Evolutionary conservation across 1,140 invertebrate species (phyloP).

Genomic region (Papilio dardanus): DNA sequence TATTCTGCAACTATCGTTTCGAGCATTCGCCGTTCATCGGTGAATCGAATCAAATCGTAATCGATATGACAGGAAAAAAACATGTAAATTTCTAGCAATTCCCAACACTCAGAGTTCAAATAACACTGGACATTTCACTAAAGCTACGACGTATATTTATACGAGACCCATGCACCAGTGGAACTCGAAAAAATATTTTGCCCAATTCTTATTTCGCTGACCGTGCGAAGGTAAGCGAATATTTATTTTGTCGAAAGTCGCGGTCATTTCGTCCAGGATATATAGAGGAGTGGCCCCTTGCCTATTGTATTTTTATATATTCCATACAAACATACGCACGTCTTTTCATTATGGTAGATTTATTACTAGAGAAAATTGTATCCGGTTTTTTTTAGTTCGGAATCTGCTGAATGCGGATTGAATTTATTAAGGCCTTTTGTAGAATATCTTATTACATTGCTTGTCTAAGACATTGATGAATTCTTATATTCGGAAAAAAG

Average conservation of each 20-base stretch:
- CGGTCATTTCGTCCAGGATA: slow-evolving; percentile 29
- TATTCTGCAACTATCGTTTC: background rate
- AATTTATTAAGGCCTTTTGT: slow-evolving; percentile 15
- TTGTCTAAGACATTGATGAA: background rate
- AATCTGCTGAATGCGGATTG: slow-evolving; percentile 8
- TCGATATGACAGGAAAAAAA: slow-evolving; percentile 26
- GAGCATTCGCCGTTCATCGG: background rate
- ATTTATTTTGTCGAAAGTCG: slow-evolving; percentile 35
- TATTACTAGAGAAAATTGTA: slow-evolving; percentile 34
- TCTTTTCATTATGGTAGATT: slow-evolving; percentile 33
- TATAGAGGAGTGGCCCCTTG: slow-evolving; percentile 32
- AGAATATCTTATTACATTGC: background rate
- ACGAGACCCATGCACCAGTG: background rate
- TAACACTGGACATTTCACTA: slow-evolving; percentile 4
- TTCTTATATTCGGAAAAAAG: background rate
- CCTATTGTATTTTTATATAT: slow-evolving; percentile 33
- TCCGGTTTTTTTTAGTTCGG: slow-evolving; percentile 25
- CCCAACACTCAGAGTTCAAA: slow-evolving; percentile 10
- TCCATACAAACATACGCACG: slow-evolving; percentile 27
- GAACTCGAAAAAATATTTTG: slow-evolving; percentile 12
- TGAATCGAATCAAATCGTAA: slow-evolving; percentile 11
- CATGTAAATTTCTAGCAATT: slow-evolving; percentile 26
- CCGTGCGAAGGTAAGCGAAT: slow-evolving; percentile 28
- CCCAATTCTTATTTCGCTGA: slow-evolving; percentile 25
- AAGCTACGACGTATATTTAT: slow-evolving; percentile 15